Evolutionary conservation across 2,113 vertebrate genomes (phyloP).

Genomic region (Alouatta palliata): DNA sequence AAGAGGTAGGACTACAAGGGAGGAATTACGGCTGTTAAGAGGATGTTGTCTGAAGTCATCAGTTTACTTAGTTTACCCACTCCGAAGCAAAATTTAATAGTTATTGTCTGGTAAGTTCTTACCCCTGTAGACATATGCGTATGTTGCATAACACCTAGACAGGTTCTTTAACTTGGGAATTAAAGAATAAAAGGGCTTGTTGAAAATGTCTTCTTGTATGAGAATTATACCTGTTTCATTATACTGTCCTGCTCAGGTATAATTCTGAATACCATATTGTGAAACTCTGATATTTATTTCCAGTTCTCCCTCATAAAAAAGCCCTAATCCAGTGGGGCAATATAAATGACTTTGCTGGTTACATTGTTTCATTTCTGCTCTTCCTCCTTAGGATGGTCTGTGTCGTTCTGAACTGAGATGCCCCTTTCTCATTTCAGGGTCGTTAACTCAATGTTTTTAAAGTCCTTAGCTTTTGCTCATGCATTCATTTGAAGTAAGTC

Average conservation of each 20-base stretch:
- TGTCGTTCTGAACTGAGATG: background rate
- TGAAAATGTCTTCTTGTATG: constrained; percentile 1
- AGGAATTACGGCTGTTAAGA: background rate
- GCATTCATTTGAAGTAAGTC: constrained; percentile 33
- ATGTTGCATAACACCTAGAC: background rate
- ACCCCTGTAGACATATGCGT: background rate
- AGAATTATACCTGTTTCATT: background rate
- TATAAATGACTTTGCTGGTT: background rate
- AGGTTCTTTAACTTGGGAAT: constrained; percentile 25
- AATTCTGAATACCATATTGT: background rate
- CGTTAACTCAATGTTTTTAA: background rate
- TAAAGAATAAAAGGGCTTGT: background rate
- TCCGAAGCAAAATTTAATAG: background rate
- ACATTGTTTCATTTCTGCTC: background rate
- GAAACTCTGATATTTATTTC: background rate
- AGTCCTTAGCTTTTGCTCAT: background rate
- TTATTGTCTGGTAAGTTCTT: background rate
- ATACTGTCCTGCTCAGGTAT: background rate
- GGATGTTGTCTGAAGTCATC: background rate
- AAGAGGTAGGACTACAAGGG: background rate
- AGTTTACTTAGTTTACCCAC: background rate
- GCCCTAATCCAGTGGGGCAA: background rate
- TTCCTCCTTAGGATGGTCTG: background rate
- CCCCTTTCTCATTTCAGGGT: background rate
- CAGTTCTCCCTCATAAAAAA: background rate